A percentile compares a stretch with the other conserved stretches of the same genome.
Evolutionary conservation across 53 echinoderm and acorn worm species (phyloP).

Genomic region (Paelopatides confundens): DNA sequence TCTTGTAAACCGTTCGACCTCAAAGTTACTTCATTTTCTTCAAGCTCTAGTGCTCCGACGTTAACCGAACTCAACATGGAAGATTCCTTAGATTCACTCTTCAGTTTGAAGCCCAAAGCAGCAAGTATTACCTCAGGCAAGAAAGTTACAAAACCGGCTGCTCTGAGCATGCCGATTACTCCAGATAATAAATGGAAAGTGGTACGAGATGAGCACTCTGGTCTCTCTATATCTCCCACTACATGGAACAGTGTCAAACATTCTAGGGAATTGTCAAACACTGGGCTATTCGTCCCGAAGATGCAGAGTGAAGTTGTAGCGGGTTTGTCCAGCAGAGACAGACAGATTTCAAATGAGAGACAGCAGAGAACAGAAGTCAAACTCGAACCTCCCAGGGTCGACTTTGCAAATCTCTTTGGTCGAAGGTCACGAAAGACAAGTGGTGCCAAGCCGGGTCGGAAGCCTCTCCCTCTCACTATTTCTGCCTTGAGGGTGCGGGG

Average conservation of each 20-base stretch:
- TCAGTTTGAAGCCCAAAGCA: conserved; percentile 38
- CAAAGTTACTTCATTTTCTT: background rate
- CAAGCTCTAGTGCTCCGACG: conserved; percentile 65
- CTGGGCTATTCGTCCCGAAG: conserved; percentile 32
- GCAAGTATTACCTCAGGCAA: background rate
- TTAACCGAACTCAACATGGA: conserved; percentile 95
- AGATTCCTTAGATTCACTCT: conserved; percentile 73
- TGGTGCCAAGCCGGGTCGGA: conserved; percentile 32
- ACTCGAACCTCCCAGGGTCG: background rate
- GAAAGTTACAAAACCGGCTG: background rate
- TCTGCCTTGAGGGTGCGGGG: background rate
- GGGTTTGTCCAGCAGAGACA: background rate
- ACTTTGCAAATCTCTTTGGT: conserved; percentile 58
- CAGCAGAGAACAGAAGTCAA: background rate
- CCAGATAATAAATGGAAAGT: conserved; percentile 2
- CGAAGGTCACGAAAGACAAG: conserved; percentile 39
- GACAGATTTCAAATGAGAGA: background rate
- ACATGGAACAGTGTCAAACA: conserved; percentile 45
- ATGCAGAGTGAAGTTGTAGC: background rate
- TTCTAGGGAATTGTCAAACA: conserved; percentile 21
- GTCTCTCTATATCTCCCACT: conserved; percentile 47
- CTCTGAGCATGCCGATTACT: conserved; percentile 23
- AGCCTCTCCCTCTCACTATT: conserved; percentile 42
- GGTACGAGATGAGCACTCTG: conserved; percentile 27
- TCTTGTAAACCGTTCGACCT: background rate